Evolutionary conservation across 1,140 invertebrate species (phyloP), one percentile per base, ranked within the genome.

Genomic region (Diplogasteroides magnus): DNA sequence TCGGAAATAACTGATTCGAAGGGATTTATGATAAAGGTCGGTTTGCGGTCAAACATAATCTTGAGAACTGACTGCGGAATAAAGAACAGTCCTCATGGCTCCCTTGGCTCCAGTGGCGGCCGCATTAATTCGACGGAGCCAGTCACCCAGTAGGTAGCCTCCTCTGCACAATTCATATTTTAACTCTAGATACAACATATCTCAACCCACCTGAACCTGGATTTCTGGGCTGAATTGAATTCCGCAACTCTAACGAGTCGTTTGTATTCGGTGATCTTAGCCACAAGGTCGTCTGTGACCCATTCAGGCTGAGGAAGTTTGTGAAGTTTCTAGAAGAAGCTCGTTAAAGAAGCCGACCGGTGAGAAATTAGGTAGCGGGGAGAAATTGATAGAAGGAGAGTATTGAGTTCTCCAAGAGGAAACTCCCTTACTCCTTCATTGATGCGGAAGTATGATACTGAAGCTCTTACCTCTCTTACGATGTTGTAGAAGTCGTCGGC

Each of bases 231-330:
- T 19, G 37, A 48, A 48, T 64, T n/a, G 29, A 63, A 67, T 60
- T 57, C 48, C 19, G 2, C 57, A 31, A 13, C 14, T 56, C 14
- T 32, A 14, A 57, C 23, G 13, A 48, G 19, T 58, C 65, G 31
- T 28, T 57, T 67, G 37, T 25, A 2, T 58, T 67, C 48, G 11
- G 6, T 57, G 14, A 67, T 63, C 27, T 6, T 60, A 27, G n/a
- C 27, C 1, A 67, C 19, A 76, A 65, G 29, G 64, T 32, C 61
- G 61, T 55, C 19, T 31, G 55, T 2, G 1, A 76, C 27, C 27
- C 15, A 56, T 23, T 19, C n/a, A 6, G 6, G 23, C 26, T 68
- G 37, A 2, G 32, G 29, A 3, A 29, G 56, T 0, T 25, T 27
- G 26, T 2, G 31, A 31, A 61, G 25, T n/a, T n/a, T n/a, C n/a